Percentiles rank a stretch among this genome's conserved stretches.
Conservation (phyloP, 2,113 vertebrate genomes). For the Ailuropoda melanoleuca region DNA sequence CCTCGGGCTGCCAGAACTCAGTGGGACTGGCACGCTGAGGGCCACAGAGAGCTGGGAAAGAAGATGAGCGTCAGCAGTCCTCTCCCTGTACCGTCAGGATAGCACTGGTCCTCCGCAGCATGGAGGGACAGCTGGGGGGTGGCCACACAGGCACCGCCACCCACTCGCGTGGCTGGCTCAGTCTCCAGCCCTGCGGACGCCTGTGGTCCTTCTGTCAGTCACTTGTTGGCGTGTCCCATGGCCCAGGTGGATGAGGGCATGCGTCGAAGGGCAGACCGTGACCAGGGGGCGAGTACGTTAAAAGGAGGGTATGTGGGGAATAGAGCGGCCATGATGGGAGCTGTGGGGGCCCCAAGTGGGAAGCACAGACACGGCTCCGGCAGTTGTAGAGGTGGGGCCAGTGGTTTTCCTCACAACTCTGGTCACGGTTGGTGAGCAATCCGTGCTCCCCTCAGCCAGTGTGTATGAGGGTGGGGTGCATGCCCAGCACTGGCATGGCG, state of each 20-base stretch:
- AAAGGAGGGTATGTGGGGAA: neutral
- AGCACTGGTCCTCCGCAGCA: accelerated
- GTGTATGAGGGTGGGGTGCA: too few species aligned
- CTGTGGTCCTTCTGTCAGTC: neutral
- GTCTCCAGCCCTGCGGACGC: neutral
- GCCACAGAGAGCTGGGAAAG: neutral
- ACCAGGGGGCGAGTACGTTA: accelerated
- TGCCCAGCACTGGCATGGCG: accelerated
- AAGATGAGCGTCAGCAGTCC: accelerated
- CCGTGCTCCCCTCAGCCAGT: accelerated
- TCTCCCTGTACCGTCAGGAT: accelerated
- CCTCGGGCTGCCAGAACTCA: accelerated
- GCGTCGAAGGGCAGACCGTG: neutral
- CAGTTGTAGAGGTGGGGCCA: accelerated
- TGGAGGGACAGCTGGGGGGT: accelerated
- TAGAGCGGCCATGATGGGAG: accelerated
- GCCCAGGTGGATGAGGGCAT: neutral
- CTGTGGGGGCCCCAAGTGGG: accelerated
- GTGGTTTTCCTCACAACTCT: accelerated
- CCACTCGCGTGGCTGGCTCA: accelerated
- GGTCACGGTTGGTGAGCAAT: accelerated
- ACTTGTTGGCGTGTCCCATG: neutral
- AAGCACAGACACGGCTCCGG: accelerated
- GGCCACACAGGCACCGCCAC: neutral
- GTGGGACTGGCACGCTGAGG: accelerated